Percentiles rank a stretch among this genome's conserved stretches.
Evolutionary conservation across 2,113 vertebrate genomes (phyloP).

Genomic region (Phaethornis superciliosus): DNA sequence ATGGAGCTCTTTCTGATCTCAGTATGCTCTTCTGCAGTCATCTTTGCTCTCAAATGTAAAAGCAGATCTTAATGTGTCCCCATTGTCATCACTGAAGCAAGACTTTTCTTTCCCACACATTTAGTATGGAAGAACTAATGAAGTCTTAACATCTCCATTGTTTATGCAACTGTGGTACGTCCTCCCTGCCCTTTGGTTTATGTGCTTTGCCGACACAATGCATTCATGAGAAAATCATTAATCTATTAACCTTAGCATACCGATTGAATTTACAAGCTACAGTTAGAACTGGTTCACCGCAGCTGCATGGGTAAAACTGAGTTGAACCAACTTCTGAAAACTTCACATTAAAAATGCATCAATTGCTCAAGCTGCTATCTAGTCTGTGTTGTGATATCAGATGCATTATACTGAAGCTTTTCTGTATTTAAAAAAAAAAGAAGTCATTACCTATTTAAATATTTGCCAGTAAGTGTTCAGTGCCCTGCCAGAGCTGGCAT

Average conservation of each 20-base stretch:
- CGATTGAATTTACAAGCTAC: conserved; percentile 52
- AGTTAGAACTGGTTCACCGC: conserved; percentile 36
- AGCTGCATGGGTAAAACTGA: neutral
- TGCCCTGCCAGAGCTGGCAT: conserved; percentile 34
- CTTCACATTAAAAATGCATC: conserved; percentile 34
- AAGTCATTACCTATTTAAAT: conserved; percentile 44
- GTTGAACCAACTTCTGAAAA: conserved; percentile 27
- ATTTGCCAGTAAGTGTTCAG: conserved; percentile 19
- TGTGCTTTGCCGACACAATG: conserved; percentile 29
- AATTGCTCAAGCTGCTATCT: conserved; percentile 36
- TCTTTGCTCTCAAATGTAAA: neutral
- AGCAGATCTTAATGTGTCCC: neutral
- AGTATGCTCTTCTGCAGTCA: neutral
- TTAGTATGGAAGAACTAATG: neutral
- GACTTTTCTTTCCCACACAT: neutral
- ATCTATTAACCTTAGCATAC: conserved; percentile 57
- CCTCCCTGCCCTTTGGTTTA: conserved; percentile 48
- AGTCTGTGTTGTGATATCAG: neutral
- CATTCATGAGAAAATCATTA: conserved; percentile 64
- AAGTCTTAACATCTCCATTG: conserved; percentile 19
- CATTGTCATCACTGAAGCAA: neutral
- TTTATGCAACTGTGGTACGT: conserved; percentile 37
- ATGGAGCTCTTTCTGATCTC: neutral
- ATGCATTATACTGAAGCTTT: neutral
- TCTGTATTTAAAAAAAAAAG: neutral